Percentiles rank a stretch among this genome's conserved stretches.
Conservation (phyloP, 2,113 vertebrate genomes). For the Sander lucioperca region DNA sequence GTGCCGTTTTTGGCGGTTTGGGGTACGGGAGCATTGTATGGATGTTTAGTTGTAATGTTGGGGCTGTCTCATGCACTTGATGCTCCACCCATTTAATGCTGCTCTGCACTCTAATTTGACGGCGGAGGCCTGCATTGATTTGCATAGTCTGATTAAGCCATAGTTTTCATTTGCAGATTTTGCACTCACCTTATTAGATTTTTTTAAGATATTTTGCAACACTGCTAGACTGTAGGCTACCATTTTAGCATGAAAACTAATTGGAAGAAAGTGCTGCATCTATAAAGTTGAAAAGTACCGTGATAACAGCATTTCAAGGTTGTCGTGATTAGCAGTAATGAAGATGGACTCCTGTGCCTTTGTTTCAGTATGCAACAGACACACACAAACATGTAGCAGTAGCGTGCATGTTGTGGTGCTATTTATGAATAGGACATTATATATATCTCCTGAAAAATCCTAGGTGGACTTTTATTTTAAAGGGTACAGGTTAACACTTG, state of each 20-base stretch:
- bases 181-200: neutral
- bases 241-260: neutral
- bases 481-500: neutral
- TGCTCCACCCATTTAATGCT: neutral
- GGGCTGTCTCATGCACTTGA: neutral
- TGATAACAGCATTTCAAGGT: neutral
- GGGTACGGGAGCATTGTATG: constrained; percentile 2
- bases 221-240: neutral
- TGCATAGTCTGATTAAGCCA: neutral
- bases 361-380: neutral
- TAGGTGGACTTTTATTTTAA: neutral
- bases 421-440: neutral
- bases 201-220: neutral
- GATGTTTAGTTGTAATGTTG: neutral
- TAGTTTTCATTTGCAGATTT: neutral
- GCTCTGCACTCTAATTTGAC: neutral
- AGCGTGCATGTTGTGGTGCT: no score
- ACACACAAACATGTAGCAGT: neutral
- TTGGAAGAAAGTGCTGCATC: neutral
- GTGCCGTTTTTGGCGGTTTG: neutral
- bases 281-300: neutral
- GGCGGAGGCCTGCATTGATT: neutral
- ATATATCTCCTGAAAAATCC: neutral
- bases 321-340: neutral
- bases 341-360: neutral